Evolutionary conservation across 53 echinoderm and acorn worm genomes (phyloP), one percentile per base, ranked within the genome.

Genomic region (Actinopyga echinites): DNA sequence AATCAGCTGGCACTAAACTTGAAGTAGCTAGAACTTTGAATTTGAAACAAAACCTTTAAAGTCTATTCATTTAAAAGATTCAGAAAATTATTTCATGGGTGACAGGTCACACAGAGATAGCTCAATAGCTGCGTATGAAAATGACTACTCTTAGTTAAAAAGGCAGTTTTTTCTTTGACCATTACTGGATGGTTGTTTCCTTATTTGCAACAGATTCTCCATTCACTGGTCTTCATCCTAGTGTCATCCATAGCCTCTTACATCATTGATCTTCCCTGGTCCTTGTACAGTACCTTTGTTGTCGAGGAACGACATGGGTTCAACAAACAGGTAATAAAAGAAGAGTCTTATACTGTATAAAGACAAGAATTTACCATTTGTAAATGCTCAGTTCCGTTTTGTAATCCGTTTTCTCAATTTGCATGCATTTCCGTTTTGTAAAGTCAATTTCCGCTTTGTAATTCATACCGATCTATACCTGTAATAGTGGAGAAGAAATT

Each of bases 261-360:
- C 22, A 31, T 97, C 58, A 68, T 90, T 38, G 90, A 94, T 34
- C 83, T 94, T 8, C 99, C 99, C 1, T 97, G 99, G 99, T 74
- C 90, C 12, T 30, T 97, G 33, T 97, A 97, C 85, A 85, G 89
- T 55, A 97, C 94, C 9, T 97, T 97, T 86, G 99, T 97, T 23
- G 59, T 97, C 26, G 99, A 97, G 58, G 86, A 97, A 59, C 90
- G 85, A 42, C 99, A 97, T 79, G 99, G 99, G 20, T 97, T 97
- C 78, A 97, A 97, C 84, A 97, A 97, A 73, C 94, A 94, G 94
- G 99, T 97, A 83, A 67, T 5, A 28, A 20, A 69, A 19, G 49
- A 49, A 49, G 8, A 13, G 8, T 49, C 49, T 49, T 49, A 15
- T 49, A 49, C 10, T 40, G 26, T 5, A 60, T 21, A 79, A 28